Percentiles rank a stretch among this genome's conserved stretches.
Conservation (phyloP, 2,888 invertebrate genomes). For the Apodemia mormo region DNA sequence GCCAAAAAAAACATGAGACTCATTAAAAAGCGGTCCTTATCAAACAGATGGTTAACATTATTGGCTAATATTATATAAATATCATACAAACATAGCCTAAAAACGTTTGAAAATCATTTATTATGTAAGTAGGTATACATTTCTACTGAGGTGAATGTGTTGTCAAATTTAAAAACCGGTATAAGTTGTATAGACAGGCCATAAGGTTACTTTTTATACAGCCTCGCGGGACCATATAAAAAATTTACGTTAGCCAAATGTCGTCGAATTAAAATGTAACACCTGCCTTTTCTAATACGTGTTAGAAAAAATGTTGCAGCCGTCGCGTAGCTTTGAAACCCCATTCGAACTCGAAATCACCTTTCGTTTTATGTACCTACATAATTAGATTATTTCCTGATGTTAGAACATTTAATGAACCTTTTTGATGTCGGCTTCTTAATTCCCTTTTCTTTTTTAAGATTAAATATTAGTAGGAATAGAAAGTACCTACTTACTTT, state of each 20-base stretch:
- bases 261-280: conserved; percentile 53
- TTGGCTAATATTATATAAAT: background rate
- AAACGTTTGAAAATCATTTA: background rate
- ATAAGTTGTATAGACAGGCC: conserved; percentile 30
- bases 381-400: no score
- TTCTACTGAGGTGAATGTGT: conserved; percentile 11
- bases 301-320: conserved; percentile 42
- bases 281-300: conserved; percentile 57
- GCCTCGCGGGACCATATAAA: conserved; percentile 34
- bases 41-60: background rate
- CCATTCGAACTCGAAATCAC: background rate
- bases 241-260: conserved; percentile 47
- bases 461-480: no score
- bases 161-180: conserved; percentile 23
- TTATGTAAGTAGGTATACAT: conserved; percentile 2
- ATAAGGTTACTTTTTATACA: conserved; percentile 34
- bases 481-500: no score
- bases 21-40: background rate
- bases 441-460: no score
- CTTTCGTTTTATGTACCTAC: no score
- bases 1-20: no score
- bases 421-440: no score
- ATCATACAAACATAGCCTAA: conserved; percentile 9
- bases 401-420: no score
- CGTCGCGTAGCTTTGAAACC: conserved; percentile 20